Percentiles rank a stretch among this genome's conserved stretches.
Conservation (phyloP, 2,888 invertebrate species). For the Drosophila peninsularis region DNA sequence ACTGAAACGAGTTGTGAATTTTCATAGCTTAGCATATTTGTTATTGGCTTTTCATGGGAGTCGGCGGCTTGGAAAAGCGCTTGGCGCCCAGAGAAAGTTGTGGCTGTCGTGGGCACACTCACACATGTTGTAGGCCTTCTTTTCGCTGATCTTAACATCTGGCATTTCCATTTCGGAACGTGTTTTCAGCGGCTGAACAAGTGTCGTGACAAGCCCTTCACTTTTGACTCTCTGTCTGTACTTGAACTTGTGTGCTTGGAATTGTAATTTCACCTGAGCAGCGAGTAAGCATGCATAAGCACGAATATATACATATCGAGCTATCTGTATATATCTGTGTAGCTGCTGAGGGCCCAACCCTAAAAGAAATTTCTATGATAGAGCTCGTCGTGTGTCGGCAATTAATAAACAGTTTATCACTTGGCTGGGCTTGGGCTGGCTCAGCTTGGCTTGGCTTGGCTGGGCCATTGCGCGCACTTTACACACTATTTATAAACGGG, state of each 20-base stretch:
- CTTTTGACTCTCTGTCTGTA: slow-evolving; percentile 43
- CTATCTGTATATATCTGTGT: no score
- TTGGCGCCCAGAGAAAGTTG: slow-evolving; percentile 59
- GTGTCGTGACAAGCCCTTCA: slow-evolving; percentile 70
- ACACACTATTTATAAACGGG: slow-evolving; percentile 25
- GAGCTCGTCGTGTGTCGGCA: slow-evolving; percentile 26
- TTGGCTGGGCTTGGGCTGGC: slow-evolving; percentile 13
- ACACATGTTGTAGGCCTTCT: slow-evolving; percentile 29
- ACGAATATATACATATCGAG: background rate
- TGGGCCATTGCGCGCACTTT: slow-evolving; percentile 20
- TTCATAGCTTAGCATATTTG: slow-evolving; percentile 8
- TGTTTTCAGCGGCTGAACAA: slow-evolving; percentile 47
- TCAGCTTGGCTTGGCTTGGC: slow-evolving; percentile 16
- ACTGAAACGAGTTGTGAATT: slow-evolving; percentile 11
- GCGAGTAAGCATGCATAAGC: slow-evolving; percentile 6
- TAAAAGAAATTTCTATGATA: slow-evolving; percentile 61
- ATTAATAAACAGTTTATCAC: slow-evolving; percentile 61
- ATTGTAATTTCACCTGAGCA: slow-evolving; percentile 64
- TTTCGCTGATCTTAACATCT: slow-evolving; percentile 31
- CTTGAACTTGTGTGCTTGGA: slow-evolving; percentile 58
- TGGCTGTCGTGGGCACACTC: slow-evolving; percentile 23
- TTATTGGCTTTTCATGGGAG: slow-evolving; percentile 49
- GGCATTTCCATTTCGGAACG: slow-evolving; percentile 45
- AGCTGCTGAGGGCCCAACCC: slow-evolving; percentile 43
- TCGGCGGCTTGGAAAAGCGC: no score